Evolutionary conservation across 2,888 invertebrate species (phyloP).

Genomic region (Cheilosia soror): DNA sequence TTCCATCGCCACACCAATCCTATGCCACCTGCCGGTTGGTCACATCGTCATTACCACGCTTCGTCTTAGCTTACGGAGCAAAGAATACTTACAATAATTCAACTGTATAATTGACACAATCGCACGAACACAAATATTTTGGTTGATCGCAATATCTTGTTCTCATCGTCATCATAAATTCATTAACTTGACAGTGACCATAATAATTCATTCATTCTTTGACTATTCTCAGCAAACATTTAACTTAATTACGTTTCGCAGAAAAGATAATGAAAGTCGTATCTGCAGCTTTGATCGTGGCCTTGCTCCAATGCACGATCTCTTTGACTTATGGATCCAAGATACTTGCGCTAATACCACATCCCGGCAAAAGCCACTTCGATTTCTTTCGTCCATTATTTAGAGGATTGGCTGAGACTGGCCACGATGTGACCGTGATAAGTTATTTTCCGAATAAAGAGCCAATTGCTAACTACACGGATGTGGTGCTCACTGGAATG

Average conservation of each 20-base stretch:
- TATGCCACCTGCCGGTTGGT: too few relatives aligned
- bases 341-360: conserved; percentile 82
- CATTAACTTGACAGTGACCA: conserved; percentile 30
- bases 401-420: conserved; percentile 81
- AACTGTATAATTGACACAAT: neutral
- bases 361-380: conserved; percentile 83
- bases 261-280: conserved; percentile 61
- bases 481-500: conserved; percentile 78
- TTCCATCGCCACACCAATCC: too few relatives aligned
- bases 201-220: conserved; percentile 13
- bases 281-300: conserved; percentile 60
- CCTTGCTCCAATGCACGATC: conserved; percentile 69
- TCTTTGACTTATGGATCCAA: conserved; percentile 71
- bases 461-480: conserved; percentile 79
- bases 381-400: conserved; percentile 83
- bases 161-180: conserved; percentile 41
- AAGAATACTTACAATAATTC: too few relatives aligned
- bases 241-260: conserved; percentile 51
- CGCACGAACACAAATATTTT: neutral
- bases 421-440: conserved; percentile 84
- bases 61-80: too few relatives aligned
- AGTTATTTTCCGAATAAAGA: conserved; percentile 82
- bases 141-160: conserved; percentile 18
- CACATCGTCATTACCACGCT: too few relatives aligned
- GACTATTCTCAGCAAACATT: conserved; percentile 13